A percentile compares a stretch with the other conserved stretches of the same genome.
These are phyloP conservation scores for Marmota flaviventris DNA, from an alignment of 2,113 vertebrate genomes.

Conservation along the genomic window DNA sequence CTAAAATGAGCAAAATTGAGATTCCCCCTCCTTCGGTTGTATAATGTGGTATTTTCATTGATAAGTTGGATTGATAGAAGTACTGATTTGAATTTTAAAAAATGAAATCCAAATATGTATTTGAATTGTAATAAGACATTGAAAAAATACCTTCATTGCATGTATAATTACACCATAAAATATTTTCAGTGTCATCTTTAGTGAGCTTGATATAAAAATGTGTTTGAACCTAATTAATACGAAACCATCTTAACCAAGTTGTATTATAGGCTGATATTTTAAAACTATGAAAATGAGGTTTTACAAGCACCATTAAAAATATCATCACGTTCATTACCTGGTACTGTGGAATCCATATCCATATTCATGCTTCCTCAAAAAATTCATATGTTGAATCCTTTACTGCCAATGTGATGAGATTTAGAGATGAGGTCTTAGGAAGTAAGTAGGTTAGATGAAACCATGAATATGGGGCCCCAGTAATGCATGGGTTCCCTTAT, in stretches of 20 bases:
- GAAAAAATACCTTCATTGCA: neutral
- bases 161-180: neutral
- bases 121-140: neutral
- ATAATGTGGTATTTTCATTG: neutral
- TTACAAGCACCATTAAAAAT: conserved; percentile 3
- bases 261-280: neutral
- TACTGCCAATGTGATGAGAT: neutral
- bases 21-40: neutral
- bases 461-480: neutral
- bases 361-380: neutral
- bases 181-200: neutral
- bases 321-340: neutral
- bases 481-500: too few relatives aligned
- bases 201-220: neutral
- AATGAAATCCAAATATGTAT: neutral
- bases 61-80: neutral
- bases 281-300: neutral
- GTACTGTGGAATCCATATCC: neutral
- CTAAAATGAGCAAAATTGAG: neutral
- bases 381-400: neutral
- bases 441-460: neutral
- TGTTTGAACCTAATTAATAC: neutral
- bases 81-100: neutral
- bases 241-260: neutral
- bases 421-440: neutral